Evolutionary conservation across 2,113 vertebrate species (phyloP).

Genomic region (Phylloscopus trochilus): DNA sequence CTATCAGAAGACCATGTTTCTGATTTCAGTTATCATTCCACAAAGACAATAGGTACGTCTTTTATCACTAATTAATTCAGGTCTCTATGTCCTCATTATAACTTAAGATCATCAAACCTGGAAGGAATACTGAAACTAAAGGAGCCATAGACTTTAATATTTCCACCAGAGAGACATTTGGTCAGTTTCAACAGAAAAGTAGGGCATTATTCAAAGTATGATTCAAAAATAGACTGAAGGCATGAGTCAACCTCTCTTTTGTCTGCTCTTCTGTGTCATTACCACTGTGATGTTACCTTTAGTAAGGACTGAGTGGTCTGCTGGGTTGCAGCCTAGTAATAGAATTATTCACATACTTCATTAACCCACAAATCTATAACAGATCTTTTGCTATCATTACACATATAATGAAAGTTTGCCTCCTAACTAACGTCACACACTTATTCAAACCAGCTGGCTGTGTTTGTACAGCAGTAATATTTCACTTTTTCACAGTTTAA

Average conservation of each 20-base stretch:
- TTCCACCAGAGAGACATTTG: background rate
- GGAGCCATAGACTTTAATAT: background rate
- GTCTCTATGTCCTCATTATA: background rate
- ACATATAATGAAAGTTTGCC: background rate
- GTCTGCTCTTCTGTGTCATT: background rate
- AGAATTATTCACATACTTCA: slow-evolving; percentile 1
- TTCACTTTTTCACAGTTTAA: background rate
- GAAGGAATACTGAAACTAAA: background rate
- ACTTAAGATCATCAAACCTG: background rate
- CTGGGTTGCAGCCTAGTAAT: background rate
- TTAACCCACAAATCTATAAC: background rate
- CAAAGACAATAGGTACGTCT: background rate
- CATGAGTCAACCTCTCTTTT: background rate
- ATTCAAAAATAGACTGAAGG: background rate
- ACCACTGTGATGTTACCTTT: background rate
- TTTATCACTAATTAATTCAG: background rate
- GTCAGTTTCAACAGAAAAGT: background rate
- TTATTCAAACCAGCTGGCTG: background rate
- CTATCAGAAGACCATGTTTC: background rate
- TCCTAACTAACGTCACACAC: background rate
- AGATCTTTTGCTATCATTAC: background rate
- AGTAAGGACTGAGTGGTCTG: background rate
- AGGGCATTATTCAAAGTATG: background rate
- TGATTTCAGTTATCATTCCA: background rate
- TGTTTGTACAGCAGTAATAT: background rate